Conservation (phyloP, 2,113 vertebrate species). For the Corvus hawaiiensis region DNA sequence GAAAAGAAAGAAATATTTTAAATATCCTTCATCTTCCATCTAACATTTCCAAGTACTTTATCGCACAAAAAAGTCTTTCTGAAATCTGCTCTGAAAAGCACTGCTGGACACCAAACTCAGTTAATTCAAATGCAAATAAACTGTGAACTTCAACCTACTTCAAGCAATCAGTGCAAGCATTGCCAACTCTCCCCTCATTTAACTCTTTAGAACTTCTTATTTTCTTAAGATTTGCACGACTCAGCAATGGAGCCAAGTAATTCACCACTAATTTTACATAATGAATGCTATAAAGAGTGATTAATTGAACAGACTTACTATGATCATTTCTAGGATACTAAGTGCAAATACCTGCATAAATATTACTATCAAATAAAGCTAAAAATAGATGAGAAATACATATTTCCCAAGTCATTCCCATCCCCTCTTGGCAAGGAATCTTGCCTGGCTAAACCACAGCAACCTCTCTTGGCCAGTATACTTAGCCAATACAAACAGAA, state of each 20-base stretch:
- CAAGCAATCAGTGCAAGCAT: neutral
- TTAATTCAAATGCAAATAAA: slow-evolving; percentile 64
- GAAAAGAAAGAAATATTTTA: slow-evolving; percentile 7
- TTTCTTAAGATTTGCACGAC: neutral
- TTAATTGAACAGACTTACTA: neutral
- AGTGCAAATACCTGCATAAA: neutral
- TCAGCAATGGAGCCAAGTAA: neutral
- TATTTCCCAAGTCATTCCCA: neutral
- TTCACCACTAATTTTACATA: neutral
- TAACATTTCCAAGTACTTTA: slow-evolving; percentile 38
- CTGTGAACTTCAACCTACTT: slow-evolving; percentile 43
- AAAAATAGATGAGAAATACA: neutral
- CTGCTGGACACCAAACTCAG: slow-evolving; percentile 28
- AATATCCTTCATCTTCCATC: neutral
- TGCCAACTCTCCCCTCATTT: neutral
- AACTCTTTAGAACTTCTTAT: slow-evolving; percentile 7
- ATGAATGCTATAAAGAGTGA: neutral
- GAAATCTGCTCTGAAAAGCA: slow-evolving; percentile 10
- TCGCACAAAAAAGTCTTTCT: slow-evolving; percentile 32
- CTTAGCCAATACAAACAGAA: neutral
- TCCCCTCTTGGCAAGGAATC: neutral
- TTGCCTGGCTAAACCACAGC: neutral
- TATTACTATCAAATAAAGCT: neutral
- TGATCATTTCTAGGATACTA: neutral
- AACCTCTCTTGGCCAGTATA: neutral